Evolutionary conservation across 2,888 invertebrate species (phyloP).

Genomic region (Thereva nobilitata): DNA sequence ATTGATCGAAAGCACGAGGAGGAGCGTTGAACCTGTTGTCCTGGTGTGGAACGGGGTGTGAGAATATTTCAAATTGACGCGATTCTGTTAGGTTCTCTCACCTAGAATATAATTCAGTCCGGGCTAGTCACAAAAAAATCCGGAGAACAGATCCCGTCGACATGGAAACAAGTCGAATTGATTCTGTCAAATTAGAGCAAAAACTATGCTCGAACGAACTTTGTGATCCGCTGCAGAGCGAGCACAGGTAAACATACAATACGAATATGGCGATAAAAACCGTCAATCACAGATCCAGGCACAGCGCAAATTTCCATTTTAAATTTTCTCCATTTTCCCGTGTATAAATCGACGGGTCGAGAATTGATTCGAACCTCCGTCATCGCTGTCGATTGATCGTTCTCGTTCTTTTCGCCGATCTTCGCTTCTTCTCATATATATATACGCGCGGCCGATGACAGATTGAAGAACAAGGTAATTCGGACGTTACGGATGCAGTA

Average conservation of each 20-base stretch:
- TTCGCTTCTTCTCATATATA: conserved; percentile 15
- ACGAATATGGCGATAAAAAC: neutral
- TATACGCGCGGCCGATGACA: too few relatives aligned
- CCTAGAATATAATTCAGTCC: too few relatives aligned
- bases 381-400: conserved; percentile 27
- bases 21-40: conserved; percentile 26
- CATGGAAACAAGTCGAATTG: conserved; percentile 15
- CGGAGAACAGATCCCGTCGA: conserved; percentile 2
- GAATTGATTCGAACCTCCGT: conserved; percentile 29
- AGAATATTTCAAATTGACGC: too few relatives aligned
- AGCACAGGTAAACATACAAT: neutral
- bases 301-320: conserved; percentile 26
- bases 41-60: neutral
- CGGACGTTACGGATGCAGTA: too few relatives aligned
- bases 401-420: conserved; percentile 2
- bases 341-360: conserved; percentile 6
- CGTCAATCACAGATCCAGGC: neutral
- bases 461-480: too few relatives aligned
- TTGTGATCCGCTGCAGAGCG: neutral
- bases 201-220: conserved; percentile 4
- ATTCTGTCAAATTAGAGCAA: conserved; percentile 20
- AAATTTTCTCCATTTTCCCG: conserved; percentile 31
- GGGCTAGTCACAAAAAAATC: conserved; percentile 3
- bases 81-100: too few relatives aligned
- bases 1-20: conserved; percentile 21